phyloP scores from a whole-genome alignment of 2,797 vertebrate genomes.

The Malacoraja senta region DNA sequence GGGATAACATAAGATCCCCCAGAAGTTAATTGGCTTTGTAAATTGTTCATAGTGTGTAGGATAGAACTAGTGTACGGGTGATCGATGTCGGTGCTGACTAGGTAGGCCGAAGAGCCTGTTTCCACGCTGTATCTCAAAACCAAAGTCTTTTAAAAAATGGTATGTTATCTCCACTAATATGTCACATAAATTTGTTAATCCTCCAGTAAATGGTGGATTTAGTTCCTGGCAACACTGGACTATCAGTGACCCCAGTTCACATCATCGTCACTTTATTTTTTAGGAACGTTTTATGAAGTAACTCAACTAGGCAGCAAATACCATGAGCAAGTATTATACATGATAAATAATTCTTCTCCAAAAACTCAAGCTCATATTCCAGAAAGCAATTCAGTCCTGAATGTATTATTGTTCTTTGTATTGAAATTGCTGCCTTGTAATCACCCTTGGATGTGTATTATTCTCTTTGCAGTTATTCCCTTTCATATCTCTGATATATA shows the following conservation, averaged over 20 bases:
- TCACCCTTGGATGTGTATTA: slow-evolving; percentile 12
- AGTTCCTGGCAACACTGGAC: background rate
- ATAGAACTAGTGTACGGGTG: too few species aligned
- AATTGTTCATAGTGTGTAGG: too few species aligned
- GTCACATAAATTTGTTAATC: background rate
- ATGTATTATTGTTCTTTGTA: slow-evolving; percentile 5
- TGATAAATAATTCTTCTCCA: background rate
- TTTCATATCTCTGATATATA: background rate
- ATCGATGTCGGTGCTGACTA: too few species aligned
- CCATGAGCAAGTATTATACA: background rate
- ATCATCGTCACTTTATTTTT: background rate
- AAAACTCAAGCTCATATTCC: background rate
- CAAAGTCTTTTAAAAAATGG: background rate
- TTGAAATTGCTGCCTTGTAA: slow-evolving; percentile 16
- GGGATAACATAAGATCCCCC: too few species aligned
- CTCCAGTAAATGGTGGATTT: background rate
- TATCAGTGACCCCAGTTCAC: background rate
- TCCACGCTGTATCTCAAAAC: too few species aligned
- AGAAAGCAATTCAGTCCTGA: background rate
- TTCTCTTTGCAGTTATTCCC: background rate
- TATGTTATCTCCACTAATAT: background rate
- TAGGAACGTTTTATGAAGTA: background rate
- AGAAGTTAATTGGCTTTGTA: too few species aligned
- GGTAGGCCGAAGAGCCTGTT: too few species aligned
- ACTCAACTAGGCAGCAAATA: background rate